These are phyloP conservation scores for Drosophila setifemur DNA, from an alignment of 1,140 invertebrate genomes.

Conservation along the genomic window DNA sequence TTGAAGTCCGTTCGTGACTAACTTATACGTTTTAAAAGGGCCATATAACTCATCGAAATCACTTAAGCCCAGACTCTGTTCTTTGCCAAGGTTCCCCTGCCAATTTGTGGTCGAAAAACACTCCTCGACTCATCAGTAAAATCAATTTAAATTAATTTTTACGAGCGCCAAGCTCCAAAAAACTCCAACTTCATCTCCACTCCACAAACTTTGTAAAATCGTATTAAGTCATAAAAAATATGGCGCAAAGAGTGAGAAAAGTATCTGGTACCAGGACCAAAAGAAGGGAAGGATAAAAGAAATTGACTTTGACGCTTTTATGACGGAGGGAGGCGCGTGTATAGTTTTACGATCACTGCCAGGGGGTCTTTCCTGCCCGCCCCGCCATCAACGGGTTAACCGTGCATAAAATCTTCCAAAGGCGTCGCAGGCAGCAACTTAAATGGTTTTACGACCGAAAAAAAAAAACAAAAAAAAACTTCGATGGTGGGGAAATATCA, in stretches of 20 bases:
- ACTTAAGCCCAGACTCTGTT: not conserved
- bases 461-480: not conserved
- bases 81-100: not conserved
- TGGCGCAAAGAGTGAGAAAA: constrained; percentile 13
- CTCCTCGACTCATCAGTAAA: constrained; percentile 25
- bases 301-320: constrained; percentile 75
- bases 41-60: not conserved
- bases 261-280: not conserved
- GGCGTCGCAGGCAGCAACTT: constrained; percentile 64
- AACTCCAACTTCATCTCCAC: not conserved
- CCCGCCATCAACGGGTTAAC: constrained; percentile 60
- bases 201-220: constrained; percentile 46
- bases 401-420: constrained; percentile 71
- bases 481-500: constrained; percentile 33
- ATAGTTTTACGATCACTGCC: constrained; percentile 65
- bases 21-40: not conserved
- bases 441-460: constrained; percentile 65
- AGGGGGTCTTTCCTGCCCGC: not conserved
- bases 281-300: constrained; percentile 40
- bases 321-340: constrained; percentile 60
- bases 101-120: not conserved
- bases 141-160: constrained; percentile 76
- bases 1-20: not conserved
- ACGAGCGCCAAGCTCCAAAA: constrained; percentile 52
- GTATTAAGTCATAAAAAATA: constrained; percentile 66